Base-by-base conservation (phyloP, 2,888 invertebrate species). In the Empis stercorea region DNA sequence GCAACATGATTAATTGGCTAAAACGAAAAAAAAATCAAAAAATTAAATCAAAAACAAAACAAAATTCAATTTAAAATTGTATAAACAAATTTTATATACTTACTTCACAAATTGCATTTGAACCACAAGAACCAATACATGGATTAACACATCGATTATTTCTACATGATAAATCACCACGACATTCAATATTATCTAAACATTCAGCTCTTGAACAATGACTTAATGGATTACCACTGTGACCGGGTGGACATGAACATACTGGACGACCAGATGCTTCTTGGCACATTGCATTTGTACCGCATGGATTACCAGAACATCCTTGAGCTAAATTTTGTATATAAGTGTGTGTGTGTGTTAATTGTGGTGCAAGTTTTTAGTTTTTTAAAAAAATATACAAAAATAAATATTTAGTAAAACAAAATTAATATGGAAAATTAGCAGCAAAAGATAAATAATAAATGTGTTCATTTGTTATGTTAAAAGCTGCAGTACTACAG, bases 141-240 rank as follows among this genome's bases (percentile, higher is more conserved):
- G 87, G 85, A 66, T 87, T 84, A 45, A 85, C 73, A 61, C 89
- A 89, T 49, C 78, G 78, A 13, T 20, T 40, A 63, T 84, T 80
- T 49, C 78, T 76, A 62, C 89, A 91, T 17, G 80, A 76, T 57
- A 77, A 76, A 61, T 80, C 78, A 23, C 74, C 73, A 15, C 81
- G 76, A 60, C 89, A 91, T 60, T 91, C 88, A 48, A 76, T 75
- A 65, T 84, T 80, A 46, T 84, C 87, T 76, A 79, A 67, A 60
- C 85, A 86, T 61, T 85, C 85, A 44, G 82, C 83, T 54, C 79
- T 78, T 57, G 77, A 75, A 63, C 89, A 89, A 55, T 76, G 75
- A 1, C 75, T 72, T 50, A 86, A 69, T 1, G 89, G 87, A 66
- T 88, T 87, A 30, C 88, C 89, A 54, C 81, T 81, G 64, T 87